Evolutionary conservation across 2,888 invertebrate species (phyloP).

Genomic region (Oligia fasciuncula): DNA sequence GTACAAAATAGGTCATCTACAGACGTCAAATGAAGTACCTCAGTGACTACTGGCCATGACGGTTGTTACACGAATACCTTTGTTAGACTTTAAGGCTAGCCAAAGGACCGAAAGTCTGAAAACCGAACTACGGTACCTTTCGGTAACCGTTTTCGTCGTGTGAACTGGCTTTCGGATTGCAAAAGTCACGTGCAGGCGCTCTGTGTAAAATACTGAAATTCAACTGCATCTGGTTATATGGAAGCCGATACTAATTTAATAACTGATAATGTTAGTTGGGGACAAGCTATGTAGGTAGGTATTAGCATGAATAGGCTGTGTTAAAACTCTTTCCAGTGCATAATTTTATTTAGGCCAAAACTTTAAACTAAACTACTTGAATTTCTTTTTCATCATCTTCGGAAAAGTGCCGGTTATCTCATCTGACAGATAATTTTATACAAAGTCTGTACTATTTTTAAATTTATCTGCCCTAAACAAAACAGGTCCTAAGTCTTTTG

Average conservation of each 20-base stretch:
- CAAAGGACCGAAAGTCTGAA: background rate
- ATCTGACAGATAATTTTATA: background rate
- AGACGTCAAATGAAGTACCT: background rate
- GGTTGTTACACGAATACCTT: background rate
- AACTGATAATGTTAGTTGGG: background rate
- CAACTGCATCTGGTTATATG: background rate
- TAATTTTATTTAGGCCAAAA: background rate
- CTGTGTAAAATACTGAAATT: background rate
- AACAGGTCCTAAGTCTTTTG: conserved; percentile 26
- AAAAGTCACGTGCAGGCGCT: background rate
- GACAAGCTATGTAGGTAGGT: background rate
- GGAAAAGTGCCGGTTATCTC: background rate
- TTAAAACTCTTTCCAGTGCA: background rate
- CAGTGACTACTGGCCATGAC: background rate
- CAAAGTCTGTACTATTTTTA: background rate
- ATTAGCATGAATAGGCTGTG: background rate
- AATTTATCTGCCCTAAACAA: background rate
- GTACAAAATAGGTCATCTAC: background rate
- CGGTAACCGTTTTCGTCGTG: too few species aligned
- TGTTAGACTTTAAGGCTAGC: conserved; percentile 8
- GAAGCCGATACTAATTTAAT: background rate
- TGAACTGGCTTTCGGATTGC: background rate
- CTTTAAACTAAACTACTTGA: background rate
- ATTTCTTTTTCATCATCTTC: background rate
- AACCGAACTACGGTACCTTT: background rate